Base-by-base conservation (phyloP, 1,140 invertebrate species). In the Mylabris phalerata region DNA sequence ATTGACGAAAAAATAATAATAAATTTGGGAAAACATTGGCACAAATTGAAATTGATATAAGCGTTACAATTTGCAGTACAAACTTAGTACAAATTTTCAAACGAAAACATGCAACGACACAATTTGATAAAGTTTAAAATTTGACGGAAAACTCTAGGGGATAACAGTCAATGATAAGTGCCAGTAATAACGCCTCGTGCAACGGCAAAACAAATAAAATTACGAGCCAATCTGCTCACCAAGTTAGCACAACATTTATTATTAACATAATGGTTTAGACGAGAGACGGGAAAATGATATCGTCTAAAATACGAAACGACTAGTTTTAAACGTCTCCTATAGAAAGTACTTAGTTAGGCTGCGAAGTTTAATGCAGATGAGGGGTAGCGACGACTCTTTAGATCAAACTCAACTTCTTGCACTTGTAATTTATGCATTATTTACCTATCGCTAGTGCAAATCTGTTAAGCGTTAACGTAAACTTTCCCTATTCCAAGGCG, bases 191-290 rank as follows among this genome's bases (percentile, higher is more conserved):
- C 51, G 45, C 42, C 50, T 44, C 41, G 25, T 52, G 45, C 27
- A 41, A 27, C 39, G 51, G 39, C 39, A 46, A 54, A 7, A 41
- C 38, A 52, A 52, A 54, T 41, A 54, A 32, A 54, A 54, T 54
- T 54, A 54, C 45, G 26, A 25, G n/a, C 42, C 51, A 54, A 54
- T 54, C 50, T 54, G 44, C 42, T 38, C 25, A 54, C 42, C 42
- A 54, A 54, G 51, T 54, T 54, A 54, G 26, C 51, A 45, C n/a
- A 46, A 46, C 51, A 54, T 54, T 54, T 54, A 54, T 54, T 54
- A 54, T 54, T 54, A 54, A 54, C 32, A 45, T 44, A 32, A 32
- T 32, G 32, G 32, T 32, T 32, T 32, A 5, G 19, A 19, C 19
- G 19, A 19, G 19, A 32, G 32, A 32, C 32, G 7, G 2, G 32